Evolutionary conservation across 2,113 vertebrate species (phyloP).

Genomic region (Chelonoidis abingdonii): DNA sequence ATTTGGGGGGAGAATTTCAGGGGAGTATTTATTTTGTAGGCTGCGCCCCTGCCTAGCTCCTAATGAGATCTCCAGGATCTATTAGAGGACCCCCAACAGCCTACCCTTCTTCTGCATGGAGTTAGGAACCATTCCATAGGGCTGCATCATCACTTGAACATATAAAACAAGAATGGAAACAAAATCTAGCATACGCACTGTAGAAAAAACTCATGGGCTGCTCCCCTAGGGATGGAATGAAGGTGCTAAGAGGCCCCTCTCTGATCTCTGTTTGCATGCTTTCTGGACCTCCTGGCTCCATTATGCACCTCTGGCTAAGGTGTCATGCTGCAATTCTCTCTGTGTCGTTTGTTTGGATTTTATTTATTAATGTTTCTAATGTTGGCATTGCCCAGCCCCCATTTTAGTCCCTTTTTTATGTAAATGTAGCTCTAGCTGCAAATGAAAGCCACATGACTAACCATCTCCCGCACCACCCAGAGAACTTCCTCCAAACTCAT

Average conservation of each 20-base stretch:
- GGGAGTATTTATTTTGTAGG: background rate
- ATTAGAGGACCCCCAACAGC: rapidly evolving
- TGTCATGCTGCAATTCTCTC: background rate
- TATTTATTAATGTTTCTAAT: background rate
- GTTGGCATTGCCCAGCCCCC: background rate
- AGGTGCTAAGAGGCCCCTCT: rapidly evolving
- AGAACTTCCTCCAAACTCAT: background rate
- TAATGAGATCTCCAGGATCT: background rate
- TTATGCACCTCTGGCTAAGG: background rate
- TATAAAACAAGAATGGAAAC: background rate
- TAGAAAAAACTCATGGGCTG: background rate
- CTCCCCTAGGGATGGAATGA: background rate
- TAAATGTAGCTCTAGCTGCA: background rate
- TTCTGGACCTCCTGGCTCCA: background rate
- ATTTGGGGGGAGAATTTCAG: background rate
- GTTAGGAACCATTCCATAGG: background rate
- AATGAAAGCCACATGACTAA: background rate
- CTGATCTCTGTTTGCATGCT: background rate
- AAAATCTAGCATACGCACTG: background rate
- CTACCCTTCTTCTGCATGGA: background rate
- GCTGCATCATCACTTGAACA: background rate
- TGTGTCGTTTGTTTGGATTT: background rate
- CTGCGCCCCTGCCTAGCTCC: background rate
- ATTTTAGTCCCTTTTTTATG: background rate
- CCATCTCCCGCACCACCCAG: background rate